These are phyloP conservation scores for Abramis brama DNA, from an alignment of 2,113 vertebrate species.

Conservation along the genomic window DNA sequence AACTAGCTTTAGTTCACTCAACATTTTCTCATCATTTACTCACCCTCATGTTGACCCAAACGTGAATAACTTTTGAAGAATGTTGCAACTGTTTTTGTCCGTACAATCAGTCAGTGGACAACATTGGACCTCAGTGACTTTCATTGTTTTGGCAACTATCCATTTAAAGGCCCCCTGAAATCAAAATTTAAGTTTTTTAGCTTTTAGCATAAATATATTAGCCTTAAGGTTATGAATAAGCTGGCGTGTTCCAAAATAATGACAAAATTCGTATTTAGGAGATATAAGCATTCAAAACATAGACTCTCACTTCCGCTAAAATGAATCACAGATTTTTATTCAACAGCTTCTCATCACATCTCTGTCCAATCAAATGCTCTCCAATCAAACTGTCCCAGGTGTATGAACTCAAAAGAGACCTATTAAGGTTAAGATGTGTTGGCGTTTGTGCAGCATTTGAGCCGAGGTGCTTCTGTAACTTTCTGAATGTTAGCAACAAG, in stretches of 20 bases:
- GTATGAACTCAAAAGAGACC: conserved; percentile 7
- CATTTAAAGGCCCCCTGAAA: too few species aligned
- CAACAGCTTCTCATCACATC: too few species aligned
- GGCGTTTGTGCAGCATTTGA: not conserved
- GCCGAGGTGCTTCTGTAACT: not conserved
- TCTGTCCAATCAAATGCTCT: too few species aligned
- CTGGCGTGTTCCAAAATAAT: too few species aligned
- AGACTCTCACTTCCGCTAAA: too few species aligned
- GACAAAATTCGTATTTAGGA: too few species aligned
- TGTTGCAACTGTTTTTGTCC: not conserved
- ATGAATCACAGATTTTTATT: too few species aligned
- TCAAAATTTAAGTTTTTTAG: too few species aligned
- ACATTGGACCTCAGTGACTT: not conserved
- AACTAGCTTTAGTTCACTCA: not conserved
- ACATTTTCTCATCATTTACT: not conserved
- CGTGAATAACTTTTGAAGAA: not conserved
- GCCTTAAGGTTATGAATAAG: not conserved
- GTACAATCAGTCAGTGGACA: not conserved
- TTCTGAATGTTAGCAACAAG: conserved; percentile 3
- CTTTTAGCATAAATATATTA: too few species aligned
- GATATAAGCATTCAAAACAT: too few species aligned
- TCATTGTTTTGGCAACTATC: not conserved
- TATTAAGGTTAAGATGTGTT: not conserved
- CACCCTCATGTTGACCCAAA: conserved; percentile 9
- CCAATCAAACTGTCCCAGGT: not conserved